phyloP scores from a whole-genome alignment of 2,113 vertebrate genomes.

The Callionymus lyra region DNA sequence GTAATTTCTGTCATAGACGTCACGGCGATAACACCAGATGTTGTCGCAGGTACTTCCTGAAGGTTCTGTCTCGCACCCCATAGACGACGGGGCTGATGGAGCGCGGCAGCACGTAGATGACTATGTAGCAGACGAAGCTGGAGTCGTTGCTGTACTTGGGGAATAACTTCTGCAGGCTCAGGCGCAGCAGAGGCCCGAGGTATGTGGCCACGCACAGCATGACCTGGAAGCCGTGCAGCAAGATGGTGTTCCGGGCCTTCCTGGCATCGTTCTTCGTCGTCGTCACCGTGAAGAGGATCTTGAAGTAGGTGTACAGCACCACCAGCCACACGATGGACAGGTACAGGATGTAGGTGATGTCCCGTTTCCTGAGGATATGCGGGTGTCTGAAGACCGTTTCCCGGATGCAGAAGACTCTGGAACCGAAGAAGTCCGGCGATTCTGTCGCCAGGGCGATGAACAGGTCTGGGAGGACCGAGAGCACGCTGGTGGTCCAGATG shows the following conservation, averaged over 20 bases:
- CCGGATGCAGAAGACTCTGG: slow-evolving; percentile 31
- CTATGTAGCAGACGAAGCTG: slow-evolving; percentile 39
- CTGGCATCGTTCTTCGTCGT: slow-evolving; percentile 27
- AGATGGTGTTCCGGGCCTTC: slow-evolving; percentile 58
- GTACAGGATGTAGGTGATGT: slow-evolving; percentile 21
- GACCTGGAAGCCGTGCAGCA: slow-evolving; percentile 56
- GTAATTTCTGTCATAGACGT: no score
- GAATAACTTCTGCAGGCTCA: slow-evolving; percentile 9
- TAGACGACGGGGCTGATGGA: slow-evolving; percentile 61
- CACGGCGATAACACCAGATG: no score
- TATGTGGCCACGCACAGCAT: slow-evolving; percentile 56
- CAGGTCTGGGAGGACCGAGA: slow-evolving; percentile 44
- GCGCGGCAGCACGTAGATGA: slow-evolving; percentile 51
- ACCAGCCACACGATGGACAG: slow-evolving; percentile 42
- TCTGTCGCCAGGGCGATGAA: slow-evolving; percentile 36
- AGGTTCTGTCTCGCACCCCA: slow-evolving; percentile 55
- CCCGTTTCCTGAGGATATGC: slow-evolving; percentile 32
- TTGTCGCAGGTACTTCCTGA: slow-evolving; percentile 17
- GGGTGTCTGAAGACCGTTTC: slow-evolving; percentile 27
- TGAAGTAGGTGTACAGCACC: slow-evolving; percentile 46
- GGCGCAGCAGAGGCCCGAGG: slow-evolving; percentile 7
- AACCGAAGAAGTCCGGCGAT: slow-evolving; percentile 28
- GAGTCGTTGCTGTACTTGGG: slow-evolving; percentile 23
- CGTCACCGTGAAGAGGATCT: slow-evolving; percentile 41
- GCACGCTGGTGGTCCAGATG: slow-evolving; percentile 40